phyloP scores from a whole-genome alignment of 1,140 invertebrate genomes.

The Sycobia sp. region DNA sequence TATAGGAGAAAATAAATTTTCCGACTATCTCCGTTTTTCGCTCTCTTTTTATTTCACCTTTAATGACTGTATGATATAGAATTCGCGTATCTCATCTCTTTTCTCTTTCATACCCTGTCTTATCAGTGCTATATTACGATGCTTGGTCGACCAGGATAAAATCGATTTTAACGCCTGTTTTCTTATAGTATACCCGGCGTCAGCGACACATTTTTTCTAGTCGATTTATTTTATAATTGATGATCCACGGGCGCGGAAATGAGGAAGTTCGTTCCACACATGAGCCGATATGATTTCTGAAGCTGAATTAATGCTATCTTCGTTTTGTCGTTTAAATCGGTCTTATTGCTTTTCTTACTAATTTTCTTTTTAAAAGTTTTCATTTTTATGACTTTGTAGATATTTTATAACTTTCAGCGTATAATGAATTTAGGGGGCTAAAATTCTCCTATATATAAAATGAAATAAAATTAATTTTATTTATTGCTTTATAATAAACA shows the following conservation, averaged over 20 bases:
- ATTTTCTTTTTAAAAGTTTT: background rate
- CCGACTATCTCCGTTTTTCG: background rate
- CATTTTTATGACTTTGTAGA: background rate
- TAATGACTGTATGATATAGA: background rate
- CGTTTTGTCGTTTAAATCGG: background rate
- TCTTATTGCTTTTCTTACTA: background rate
- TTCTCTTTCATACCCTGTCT: background rate
- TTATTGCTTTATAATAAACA: background rate
- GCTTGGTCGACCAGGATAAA: slow-evolving; percentile 1
- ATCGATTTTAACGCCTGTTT: slow-evolving; percentile 26
- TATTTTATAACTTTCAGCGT: background rate
- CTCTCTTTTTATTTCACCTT: background rate
- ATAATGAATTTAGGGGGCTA: background rate
- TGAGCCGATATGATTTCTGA: background rate
- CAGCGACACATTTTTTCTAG: slow-evolving; percentile 28
- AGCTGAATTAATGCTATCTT: slow-evolving; percentile 13
- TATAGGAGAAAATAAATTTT: too few species aligned
- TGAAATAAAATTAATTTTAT: background rate
- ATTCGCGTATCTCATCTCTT: background rate
- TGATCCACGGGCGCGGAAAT: slow-evolving; percentile 5
- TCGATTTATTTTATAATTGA: slow-evolving; percentile 26
- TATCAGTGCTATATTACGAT: slow-evolving; percentile 16
- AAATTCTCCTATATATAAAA: background rate
- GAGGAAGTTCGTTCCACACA: background rate
- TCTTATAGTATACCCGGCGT: slow-evolving; percentile 23